These are phyloP conservation scores for Ganaspis sp. DNA, from an alignment of 1,140 invertebrate species.

Conservation along the genomic window DNA sequence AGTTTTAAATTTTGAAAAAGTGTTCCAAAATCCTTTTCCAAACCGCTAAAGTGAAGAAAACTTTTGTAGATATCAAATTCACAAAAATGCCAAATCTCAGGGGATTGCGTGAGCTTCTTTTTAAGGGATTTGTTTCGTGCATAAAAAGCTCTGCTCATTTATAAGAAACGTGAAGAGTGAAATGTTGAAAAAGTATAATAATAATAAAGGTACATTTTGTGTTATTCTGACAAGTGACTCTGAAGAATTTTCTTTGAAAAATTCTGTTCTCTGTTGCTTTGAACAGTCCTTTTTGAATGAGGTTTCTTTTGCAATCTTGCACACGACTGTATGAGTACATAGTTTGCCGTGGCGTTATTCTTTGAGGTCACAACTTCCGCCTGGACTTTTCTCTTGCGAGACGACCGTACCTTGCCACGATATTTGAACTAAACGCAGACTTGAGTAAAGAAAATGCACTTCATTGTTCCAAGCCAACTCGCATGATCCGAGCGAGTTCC, in stretches of 20 bases:
- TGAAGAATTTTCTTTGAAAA: constrained; percentile 9
- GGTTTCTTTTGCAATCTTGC: neutral
- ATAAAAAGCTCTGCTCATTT: neutral
- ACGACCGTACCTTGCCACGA: neutral
- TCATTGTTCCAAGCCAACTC: constrained; percentile 6
- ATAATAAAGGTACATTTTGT: constrained; percentile 1
- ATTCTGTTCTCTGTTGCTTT: constrained; percentile 2
- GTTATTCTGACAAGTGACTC: constrained; percentile 25
- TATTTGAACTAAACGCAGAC: constrained; percentile 11
- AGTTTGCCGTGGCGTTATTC: constrained; percentile 4
- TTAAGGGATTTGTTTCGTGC: neutral
- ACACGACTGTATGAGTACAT: constrained; percentile 5
- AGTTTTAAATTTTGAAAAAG: too few relatives aligned
- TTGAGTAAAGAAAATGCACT: constrained; percentile 11
- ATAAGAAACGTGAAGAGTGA: neutral
- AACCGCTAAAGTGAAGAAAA: too few relatives aligned
- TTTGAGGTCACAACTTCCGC: constrained; percentile 22
- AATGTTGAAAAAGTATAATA: neutral
- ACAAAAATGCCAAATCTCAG: too few relatives aligned
- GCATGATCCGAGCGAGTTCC: constrained; percentile 10
- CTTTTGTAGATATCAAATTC: too few relatives aligned
- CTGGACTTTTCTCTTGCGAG: constrained; percentile 17
- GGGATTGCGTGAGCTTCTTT: too few relatives aligned
- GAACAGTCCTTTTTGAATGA: constrained; percentile 5
- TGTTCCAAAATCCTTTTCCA: too few relatives aligned